Evolutionary conservation across 2,888 invertebrate genomes (phyloP), one percentile per base, ranked within the genome.

Genomic region (Spatulosminthurus flaviceps): DNA sequence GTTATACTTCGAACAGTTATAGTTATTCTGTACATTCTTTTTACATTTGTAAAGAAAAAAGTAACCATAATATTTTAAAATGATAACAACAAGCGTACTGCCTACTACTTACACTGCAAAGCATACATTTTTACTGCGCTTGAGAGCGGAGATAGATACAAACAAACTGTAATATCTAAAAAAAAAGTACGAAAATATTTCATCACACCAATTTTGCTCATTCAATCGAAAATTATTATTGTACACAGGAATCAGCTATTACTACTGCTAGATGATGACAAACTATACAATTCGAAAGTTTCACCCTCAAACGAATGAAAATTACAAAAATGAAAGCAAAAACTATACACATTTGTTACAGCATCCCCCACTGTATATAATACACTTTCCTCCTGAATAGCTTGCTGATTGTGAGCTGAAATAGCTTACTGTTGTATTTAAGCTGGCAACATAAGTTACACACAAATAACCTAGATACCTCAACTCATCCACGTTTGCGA

Each of bases 401-500:
- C 16, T 51, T 11, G 34, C 34, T 34, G 34, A 34, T 51, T 51
- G n/a, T 51, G n/a, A 19, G 7, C 4, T 51, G 19, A 51, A 51
- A 13, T 19, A 51, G n/a, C 19, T 51, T 51, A n/a, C n/a, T n/a
- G n/a, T n/a, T n/a, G n/a, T n/a, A n/a, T n/a, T n/a, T n/a, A n/a
- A n/a, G 51, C 5, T 2, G 51, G 16, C 2, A 51, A 51, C n/a
- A n/a, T 51, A 16, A 51, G 51, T 51, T 19, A 51, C 51, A 67
- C 67, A 28, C 13, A 67, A 19, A 26, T 67, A 67, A 51, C 51
- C 51, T 51, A 51, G 67, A 29, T 29, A 24, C 67, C 28, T 67
- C 16, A 51, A 67, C 67, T 67, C 67, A 67, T 67, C 67, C n/a
- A 67, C 28, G 29, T 67, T 26, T 24, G 67, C 67, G 19, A 67